A percentile compares a stretch with the other conserved stretches of the same genome.
Evolutionary conservation across 1,140 invertebrate genomes (phyloP).

Genomic region (Bradysia coprophila): DNA sequence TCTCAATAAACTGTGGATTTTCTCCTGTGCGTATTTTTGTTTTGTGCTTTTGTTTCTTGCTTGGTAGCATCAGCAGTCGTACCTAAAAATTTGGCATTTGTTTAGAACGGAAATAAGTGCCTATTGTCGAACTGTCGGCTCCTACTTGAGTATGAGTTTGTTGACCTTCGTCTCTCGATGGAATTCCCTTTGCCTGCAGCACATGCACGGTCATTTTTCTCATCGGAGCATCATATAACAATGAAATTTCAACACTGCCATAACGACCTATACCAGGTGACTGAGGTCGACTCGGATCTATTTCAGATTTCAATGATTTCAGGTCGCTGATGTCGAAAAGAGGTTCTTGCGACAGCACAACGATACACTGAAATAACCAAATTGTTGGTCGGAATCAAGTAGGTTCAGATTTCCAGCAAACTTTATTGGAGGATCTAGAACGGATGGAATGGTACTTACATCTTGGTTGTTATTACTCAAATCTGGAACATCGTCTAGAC

Average conservation of each 20-base stretch:
- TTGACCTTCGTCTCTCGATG: constrained; percentile 50
- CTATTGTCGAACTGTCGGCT: neutral
- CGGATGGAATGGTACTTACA: constrained; percentile 17
- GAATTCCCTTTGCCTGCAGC: constrained; percentile 66
- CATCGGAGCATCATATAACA: constrained; percentile 74
- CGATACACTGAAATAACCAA: constrained; percentile 5
- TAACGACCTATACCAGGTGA: constrained; percentile 21
- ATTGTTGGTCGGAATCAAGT: constrained; percentile 3
- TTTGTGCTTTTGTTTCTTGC: constrained; percentile 85
- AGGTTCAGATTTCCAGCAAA: no score
- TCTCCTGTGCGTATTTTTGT: constrained; percentile 76
- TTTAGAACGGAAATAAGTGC: neutral
- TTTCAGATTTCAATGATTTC: constrained; percentile 21
- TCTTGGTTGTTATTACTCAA: constrained; percentile 22
- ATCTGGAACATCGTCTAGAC: constrained; percentile 14
- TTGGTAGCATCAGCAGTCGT: constrained; percentile 65
- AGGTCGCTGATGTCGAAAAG: constrained; percentile 25
- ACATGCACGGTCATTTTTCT: constrained; percentile 79
- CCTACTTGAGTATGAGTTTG: constrained; percentile 59
- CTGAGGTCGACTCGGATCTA: constrained; percentile 8
- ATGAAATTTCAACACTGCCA: constrained; percentile 68
- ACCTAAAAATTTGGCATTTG: constrained; percentile 31
- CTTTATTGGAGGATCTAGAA: constrained; percentile 4
- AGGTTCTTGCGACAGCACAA: constrained; percentile 20
- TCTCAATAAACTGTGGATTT: constrained; percentile 82